Evolutionary conservation across 1,140 invertebrate genomes (phyloP).

Genomic region (Hypsibius dujardini): DNA sequence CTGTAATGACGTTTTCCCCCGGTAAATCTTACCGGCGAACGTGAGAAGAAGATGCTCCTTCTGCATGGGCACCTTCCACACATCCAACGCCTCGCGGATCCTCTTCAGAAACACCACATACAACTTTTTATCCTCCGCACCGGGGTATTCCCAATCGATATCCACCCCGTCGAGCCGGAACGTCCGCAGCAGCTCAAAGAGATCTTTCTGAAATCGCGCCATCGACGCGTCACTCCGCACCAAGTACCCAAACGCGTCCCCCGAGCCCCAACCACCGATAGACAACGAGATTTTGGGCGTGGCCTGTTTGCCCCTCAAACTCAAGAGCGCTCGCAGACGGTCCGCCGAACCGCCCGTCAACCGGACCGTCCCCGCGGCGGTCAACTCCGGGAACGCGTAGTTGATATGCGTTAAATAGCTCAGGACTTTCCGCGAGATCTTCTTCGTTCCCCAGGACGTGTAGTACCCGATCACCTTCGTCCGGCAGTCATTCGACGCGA

Average conservation of each 20-base stretch:
- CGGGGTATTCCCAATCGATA: constrained; percentile 72
- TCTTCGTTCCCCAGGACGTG: not conserved
- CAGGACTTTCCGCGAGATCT: not conserved
- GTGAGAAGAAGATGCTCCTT: not conserved
- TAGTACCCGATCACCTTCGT: constrained; percentile 11
- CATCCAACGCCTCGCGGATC: constrained; percentile 15
- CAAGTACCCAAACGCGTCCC: not conserved
- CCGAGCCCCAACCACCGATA: not conserved
- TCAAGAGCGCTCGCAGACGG: not conserved
- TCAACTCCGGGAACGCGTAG: constrained; percentile 6
- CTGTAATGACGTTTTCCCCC: too few species aligned
- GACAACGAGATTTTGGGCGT: not conserved
- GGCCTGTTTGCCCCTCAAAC: not conserved
- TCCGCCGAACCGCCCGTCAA: not conserved
- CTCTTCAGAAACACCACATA: constrained; percentile 21
- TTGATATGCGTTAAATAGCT: not conserved
- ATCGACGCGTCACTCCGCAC: not conserved
- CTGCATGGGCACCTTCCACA: not conserved
- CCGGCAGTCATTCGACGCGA: not conserved
- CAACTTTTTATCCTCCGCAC: constrained; percentile 31
- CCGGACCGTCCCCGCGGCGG: not conserved
- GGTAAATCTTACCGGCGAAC: not conserved
- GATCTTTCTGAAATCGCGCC: constrained; percentile 4
- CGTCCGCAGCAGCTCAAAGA: constrained; percentile 28
- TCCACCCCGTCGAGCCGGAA: constrained; percentile 58